A percentile compares a stretch with the other conserved stretches of the same genome.
Evolutionary conservation across 2,797 vertebrate species (phyloP).

Genomic region (Nothura maculosa): DNA sequence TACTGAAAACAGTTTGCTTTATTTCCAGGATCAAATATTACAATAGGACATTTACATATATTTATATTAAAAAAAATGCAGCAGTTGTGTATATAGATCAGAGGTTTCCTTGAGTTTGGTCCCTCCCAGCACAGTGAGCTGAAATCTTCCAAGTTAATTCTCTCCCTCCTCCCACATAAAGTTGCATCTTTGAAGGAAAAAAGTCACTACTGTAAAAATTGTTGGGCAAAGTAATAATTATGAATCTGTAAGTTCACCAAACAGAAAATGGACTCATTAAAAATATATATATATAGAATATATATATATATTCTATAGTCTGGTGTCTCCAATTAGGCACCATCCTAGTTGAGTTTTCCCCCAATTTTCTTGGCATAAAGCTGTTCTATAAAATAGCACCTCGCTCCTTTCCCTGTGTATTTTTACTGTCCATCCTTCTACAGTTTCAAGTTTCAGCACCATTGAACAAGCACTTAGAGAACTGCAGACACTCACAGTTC

Average conservation of each 20-base stretch:
- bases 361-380: slow-evolving; percentile 20
- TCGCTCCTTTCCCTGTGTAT: not conserved
- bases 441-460: slow-evolving; percentile 19
- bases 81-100: slow-evolving; percentile 84
- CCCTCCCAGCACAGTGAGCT: slow-evolving; percentile 83
- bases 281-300: not conserved
- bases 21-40: slow-evolving; percentile 88
- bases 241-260: slow-evolving; percentile 49
- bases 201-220: slow-evolving; percentile 58
- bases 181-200: slow-evolving; percentile 61
- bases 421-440: not conserved
- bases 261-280: slow-evolving; percentile 10
- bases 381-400: slow-evolving; percentile 58
- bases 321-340: slow-evolving; percentile 10
- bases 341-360: slow-evolving; percentile 6
- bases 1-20: slow-evolving; percentile 83
- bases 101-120: slow-evolving; percentile 86
- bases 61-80: slow-evolving; percentile 83
- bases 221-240: slow-evolving; percentile 64
- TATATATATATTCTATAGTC: not conserved
- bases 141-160: slow-evolving; percentile 71
- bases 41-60: slow-evolving; percentile 87
- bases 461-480: slow-evolving; percentile 3
- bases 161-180: slow-evolving; percentile 45
- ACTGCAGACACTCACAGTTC: not conserved